Conservation (phyloP, 2,888 invertebrate genomes). For the Agonopterix alstromeriana region DNA sequence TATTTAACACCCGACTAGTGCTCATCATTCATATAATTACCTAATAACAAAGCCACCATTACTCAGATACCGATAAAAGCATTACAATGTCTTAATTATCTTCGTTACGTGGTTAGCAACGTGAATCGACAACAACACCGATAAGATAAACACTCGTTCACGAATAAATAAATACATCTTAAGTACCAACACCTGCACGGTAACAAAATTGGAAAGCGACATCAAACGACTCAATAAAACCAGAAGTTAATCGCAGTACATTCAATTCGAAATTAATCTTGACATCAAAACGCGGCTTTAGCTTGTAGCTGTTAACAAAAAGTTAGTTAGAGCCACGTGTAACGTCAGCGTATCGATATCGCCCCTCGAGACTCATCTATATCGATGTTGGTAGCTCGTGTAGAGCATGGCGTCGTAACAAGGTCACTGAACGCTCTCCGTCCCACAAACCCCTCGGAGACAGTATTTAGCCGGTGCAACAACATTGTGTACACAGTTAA, state of each 20-base stretch:
- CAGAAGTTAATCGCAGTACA: constrained; percentile 22
- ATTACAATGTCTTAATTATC: constrained; percentile 1
- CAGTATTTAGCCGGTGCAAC: constrained; percentile 17
- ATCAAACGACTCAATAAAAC: constrained; percentile 14
- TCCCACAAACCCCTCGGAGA: constrained; percentile 27
- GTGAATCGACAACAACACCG: background rate
- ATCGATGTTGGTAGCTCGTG: background rate
- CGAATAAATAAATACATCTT: background rate
- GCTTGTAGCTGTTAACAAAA: constrained; percentile 5
- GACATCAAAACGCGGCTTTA: constrained; percentile 13
- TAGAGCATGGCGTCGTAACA: constrained; percentile 17
- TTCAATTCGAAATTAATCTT: constrained; percentile 12
- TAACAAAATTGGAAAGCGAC: constrained; percentile 10
- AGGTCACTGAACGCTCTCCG: constrained; percentile 35
- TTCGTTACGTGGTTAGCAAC: background rate
- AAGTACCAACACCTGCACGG: background rate
- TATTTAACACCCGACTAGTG: no score
- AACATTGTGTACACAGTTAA: constrained; percentile 25
- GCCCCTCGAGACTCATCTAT: no score
- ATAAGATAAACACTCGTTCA: background rate
- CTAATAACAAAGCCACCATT: background rate
- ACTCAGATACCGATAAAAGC: background rate
- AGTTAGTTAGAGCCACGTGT: background rate
- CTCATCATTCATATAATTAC: background rate
- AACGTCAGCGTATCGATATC: background rate